Base-by-base conservation (phyloP, 1,140 invertebrate species). In the Spodoptera litura region DNA sequence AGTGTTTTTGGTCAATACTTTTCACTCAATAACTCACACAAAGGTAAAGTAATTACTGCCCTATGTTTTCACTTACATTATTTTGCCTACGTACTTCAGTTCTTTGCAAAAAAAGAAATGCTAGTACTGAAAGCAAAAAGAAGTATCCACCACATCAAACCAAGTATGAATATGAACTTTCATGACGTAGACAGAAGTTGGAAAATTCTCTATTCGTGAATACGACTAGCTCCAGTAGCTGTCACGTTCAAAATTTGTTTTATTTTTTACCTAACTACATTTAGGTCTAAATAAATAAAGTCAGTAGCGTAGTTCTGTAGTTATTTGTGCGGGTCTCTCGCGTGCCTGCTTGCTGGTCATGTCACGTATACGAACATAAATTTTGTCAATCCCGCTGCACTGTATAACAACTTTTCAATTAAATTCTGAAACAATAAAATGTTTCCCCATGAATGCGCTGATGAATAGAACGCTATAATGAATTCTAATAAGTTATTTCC, bases 341-440 rank as follows among this genome's bases (percentile, higher is more conserved):
- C 66, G 49, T 55, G 52, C 25, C 68, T 71, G 52, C 27, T 71
- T 55, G 68, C 51, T 31, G 52, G 13, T 15, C 68, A 3, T 35
- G 52, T 71, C 68, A 71, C 68, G 68, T 71, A 35, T 52, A 11
- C 4, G 27, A 10, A 71, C 68, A 71, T 71, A 71, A 71, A 55
- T 71, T 71, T 71, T 71, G 68, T 71, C 68, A 71, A 71, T 71
- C 51, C 27, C 25, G n/a, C 52, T 71, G 68, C 68, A 71, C 52
- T 55, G 51, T 55, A 71, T 71, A 71, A 71, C 68, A 71, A 71
- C 68, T 71, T 56, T 71, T 53, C 68, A 71, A 71, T 71, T 71
- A 71, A 71, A 71, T 12, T 71, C 12, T 15, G 52, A 15, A 71
- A 71, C 52, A 71, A 71, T 15, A 66, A 15, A 64, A 25, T 66